Base-by-base conservation (phyloP, 2,888 invertebrate genomes). In the Oscheius sp. region DNA sequence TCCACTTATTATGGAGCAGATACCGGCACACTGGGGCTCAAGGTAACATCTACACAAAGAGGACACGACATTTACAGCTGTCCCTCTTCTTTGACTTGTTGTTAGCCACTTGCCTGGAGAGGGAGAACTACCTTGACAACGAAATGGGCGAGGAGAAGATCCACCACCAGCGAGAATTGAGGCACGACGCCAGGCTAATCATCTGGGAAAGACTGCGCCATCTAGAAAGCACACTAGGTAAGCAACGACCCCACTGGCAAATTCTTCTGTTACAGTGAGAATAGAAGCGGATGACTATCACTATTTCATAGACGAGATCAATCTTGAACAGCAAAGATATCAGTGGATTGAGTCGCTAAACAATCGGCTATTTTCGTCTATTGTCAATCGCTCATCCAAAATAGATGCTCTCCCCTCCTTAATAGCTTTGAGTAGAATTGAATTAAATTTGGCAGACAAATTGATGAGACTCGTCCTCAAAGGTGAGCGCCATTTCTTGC, bases 1-100 rank as follows among this genome's bases (percentile, higher is more conserved):
- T 90, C 91, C 79, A 91, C 91, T 0, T 91, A 91, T 84, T 87
- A 91, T 77, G 91, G 91, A n/a, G 81, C 89, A 16, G 91, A 91
- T 84, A 90, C 89, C 80, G 91, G 91, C 18, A 88, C 89, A 27
- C 80, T 88, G 21, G 89, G 90, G 2, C 85, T 91, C 25, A 89
- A 89, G 87, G 90, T 91, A 76, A 53, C 29, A 23, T 21, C 21
- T 43, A 3, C n/a, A 13, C 13, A 25, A 9, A 35, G 16, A n/a
- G 29, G 27, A 13, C 23, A 16, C 18, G 18, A 16, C 25, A 29
- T 56, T 69, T 43, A 6, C 27, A 91, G 91, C 84, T 91, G 16
- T 91, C 91, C 0, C 79, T 91, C 25, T 91, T 90, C 85, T 91
- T 91, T 86, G 91, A 91, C 85, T 86, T 91, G 58, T 82, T 91